Evolutionary conservation across 2,797 vertebrate species (phyloP).

Genomic region (Darevskia mixta): DNA sequence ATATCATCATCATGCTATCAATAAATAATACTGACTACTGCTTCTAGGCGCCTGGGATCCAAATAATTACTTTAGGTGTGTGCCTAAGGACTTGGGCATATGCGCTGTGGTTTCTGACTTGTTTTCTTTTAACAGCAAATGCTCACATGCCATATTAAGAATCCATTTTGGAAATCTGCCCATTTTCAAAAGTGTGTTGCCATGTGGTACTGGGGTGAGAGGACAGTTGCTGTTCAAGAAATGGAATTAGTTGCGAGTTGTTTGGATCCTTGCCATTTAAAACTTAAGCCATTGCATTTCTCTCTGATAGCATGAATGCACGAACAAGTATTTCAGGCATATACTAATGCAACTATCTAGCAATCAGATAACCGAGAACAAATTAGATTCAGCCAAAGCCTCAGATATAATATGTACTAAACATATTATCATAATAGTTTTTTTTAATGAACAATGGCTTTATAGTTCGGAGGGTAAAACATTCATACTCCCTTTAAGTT

Average conservation of each 20-base stretch:
- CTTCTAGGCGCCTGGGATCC: background rate
- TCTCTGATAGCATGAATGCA: background rate
- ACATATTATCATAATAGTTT: background rate
- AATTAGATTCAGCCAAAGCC: background rate
- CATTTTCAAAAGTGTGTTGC: background rate
- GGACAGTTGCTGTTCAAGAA: background rate
- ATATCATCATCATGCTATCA: background rate
- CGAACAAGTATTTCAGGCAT: background rate
- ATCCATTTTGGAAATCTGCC: background rate
- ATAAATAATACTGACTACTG: background rate
- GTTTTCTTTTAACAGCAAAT: background rate
- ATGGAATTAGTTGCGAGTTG: background rate
- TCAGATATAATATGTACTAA: background rate
- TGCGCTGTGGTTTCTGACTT: background rate
- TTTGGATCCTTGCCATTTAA: background rate
- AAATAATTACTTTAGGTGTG: background rate
- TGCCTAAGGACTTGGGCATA: background rate
- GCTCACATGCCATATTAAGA: background rate
- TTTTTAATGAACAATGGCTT: background rate
- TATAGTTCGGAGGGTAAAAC: background rate
- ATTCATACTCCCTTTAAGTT: background rate
- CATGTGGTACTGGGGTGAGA: background rate
- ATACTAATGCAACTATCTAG: background rate
- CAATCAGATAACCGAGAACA: background rate
- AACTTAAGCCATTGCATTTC: background rate